Evolutionary conservation across 2,113 vertebrate genomes (phyloP).

Genomic region (Archocentrus centrarchus): DNA sequence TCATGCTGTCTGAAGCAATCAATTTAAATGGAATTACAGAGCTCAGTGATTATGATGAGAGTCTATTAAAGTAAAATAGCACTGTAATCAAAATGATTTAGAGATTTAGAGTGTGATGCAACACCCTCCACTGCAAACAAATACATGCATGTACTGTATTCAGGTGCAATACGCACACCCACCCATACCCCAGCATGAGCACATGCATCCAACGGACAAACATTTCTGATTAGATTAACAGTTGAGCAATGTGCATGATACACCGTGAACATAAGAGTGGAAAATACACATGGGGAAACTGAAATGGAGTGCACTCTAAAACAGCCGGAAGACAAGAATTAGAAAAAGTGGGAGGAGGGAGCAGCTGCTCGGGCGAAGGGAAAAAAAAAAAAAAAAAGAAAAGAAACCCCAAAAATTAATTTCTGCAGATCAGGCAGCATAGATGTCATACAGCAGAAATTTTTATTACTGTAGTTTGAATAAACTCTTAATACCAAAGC

Average conservation of each 20-base stretch:
- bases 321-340: constrained; percentile 65
- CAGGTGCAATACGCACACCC: background rate
- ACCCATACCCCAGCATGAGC: background rate
- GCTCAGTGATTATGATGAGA: constrained; percentile 74
- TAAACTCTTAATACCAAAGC: constrained; percentile 55
- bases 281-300: constrained; percentile 58
- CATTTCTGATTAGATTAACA: constrained; percentile 50
- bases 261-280: constrained; percentile 40
- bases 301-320: constrained; percentile 68
- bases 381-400: background rate
- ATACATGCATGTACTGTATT: constrained; percentile 11
- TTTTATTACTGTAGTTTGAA: constrained; percentile 59
- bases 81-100: constrained; percentile 71
- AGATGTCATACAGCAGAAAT: constrained; percentile 66
- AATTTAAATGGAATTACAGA: constrained; percentile 70
- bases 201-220: constrained; percentile 12
- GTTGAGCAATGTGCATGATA: constrained; percentile 33
- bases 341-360: constrained; percentile 42
- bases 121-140: constrained; percentile 30
- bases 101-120: constrained; percentile 38
- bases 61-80: constrained; percentile 70
- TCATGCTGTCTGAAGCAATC: constrained; percentile 65
- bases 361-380: too few species aligned
- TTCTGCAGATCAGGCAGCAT: constrained; percentile 73
- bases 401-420: constrained; percentile 74